Evolutionary conservation across 2,113 vertebrate species (phyloP), one percentile per base, ranked within the genome.

Genomic region (Noturus placidus): DNA sequence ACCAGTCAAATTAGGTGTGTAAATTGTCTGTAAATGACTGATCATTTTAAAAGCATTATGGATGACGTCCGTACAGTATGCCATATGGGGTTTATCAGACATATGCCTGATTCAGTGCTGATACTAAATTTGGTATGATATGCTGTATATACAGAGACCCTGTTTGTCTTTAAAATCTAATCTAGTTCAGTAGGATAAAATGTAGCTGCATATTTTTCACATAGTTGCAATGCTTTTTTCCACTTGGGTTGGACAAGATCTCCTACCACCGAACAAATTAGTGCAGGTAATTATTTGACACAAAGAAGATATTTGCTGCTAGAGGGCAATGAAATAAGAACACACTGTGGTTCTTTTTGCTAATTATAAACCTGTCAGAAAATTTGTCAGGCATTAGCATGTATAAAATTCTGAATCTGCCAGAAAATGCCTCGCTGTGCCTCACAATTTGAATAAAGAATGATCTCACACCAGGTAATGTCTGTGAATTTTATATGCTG

Each of bases 381-480:
- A 79, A 65, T 79, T 69, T 84, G 82, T 82, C 82, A 82, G 82
- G 59, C 81, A 67, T 85, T 83, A 85, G 65, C 19, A 1, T 52
- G 57, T 35, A 52, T 52, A 86, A 65, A 86, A 76, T 27, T 67
- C 33, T 22, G 30, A 35, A 87, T 87, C 54, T 35, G 54, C 72
- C 38, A 35, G 82, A 82, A 82, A 88, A 77, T 33, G 46, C 46
- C 65, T 87, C 57, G 2, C 14, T 46, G 54, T 46, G 61, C 22
- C 33, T 54, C 76, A 46, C 72, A 63, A 78, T 35, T 80, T 33
- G 88, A 67, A n/a, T 89, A 79, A 79, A 42, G 84, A 86, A 86
- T 86, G 83, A 88, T 89, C 86, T 85, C 78, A 77, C 82, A 52
- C n/a, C 38, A 59, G 57, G 83, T 87, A 88, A 42, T 70, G 50